A percentile compares a stretch with the other conserved stretches of the same genome.
phyloP scores from a whole-genome alignment of 2,797 vertebrate genomes.

The Poeciliopsis presidionis region DNA sequence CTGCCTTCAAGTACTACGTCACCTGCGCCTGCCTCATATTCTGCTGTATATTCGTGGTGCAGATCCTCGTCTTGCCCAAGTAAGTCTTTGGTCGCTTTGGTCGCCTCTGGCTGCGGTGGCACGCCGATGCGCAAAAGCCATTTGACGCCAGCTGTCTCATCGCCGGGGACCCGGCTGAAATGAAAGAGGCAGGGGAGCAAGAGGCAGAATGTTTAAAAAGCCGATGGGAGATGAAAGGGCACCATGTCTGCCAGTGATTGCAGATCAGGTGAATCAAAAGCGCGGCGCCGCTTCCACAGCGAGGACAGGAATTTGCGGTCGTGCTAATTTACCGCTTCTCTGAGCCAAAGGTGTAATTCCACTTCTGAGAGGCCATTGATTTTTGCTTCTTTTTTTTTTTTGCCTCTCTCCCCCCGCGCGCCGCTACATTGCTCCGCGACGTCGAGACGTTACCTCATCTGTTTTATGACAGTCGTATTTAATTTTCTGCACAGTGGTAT shows the following conservation, averaged over 20 bases:
- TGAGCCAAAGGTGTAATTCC: slow-evolving; percentile 59
- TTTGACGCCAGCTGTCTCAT: slow-evolving; percentile 66
- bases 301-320: slow-evolving; percentile 46
- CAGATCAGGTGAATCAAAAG: slow-evolving; percentile 71
- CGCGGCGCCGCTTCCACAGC: slow-evolving; percentile 52
- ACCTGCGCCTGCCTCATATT: slow-evolving; percentile 97
- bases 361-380: slow-evolving; percentile 66
- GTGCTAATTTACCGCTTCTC: slow-evolving; percentile 67
- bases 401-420: slow-evolving; percentile 15
- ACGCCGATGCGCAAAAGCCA: slow-evolving; percentile 43
- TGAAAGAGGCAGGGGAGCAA: slow-evolving; percentile 46
- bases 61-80: slow-evolving; percentile 95
- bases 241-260: slow-evolving; percentile 56
- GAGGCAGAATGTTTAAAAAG: slow-evolving; percentile 54
- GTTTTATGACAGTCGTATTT: slow-evolving; percentile 50
- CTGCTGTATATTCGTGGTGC: slow-evolving; percentile 96
- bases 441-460: slow-evolving; percentile 60
- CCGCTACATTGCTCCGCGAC: slow-evolving; percentile 40
- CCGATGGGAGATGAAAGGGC: slow-evolving; percentile 55
- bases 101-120: slow-evolving; percentile 47
- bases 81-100: slow-evolving; percentile 80
- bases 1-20: slow-evolving; percentile 97
- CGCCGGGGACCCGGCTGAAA: slow-evolving; percentile 33
- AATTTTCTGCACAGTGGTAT: slow-evolving; percentile 25
- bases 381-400: slow-evolving; percentile 39